Evolutionary conservation across 2,797 vertebrate genomes (phyloP), one percentile per base, ranked within the genome.

Genomic region (Myotis findleyi): DNA sequence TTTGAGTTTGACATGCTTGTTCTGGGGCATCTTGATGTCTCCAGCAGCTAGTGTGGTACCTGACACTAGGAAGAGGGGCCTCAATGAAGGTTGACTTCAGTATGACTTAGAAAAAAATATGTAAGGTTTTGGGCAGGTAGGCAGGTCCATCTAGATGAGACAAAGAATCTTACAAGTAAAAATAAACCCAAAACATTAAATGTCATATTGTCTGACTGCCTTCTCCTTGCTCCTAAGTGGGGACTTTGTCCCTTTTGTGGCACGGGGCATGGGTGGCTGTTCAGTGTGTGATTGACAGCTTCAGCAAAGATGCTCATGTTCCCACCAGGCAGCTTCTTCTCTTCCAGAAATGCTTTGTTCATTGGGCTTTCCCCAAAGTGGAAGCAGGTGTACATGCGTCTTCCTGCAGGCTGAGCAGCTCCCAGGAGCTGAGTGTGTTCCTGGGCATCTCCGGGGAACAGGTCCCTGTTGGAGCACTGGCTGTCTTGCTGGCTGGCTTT

Each of bases 341-440:
- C 66, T 51, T 81, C 81, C 80, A 81, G 91, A 96, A 76, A 85
- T 80, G 38, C 68, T 64, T 33, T 23, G 10, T 41, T 75, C 53
- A 25, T 7, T 83, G 87, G 87, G 20, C 59, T 87, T 87, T 59
- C 33, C 36, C 80, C 7, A 33, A 38, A 69, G 53, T 71, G 30
- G 51, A 93, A 79, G 83, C 49, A 68, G 47, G 69, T 79, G n/a
- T 66, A 82, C 95, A 36, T 21, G 8, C 71, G 81, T 81, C 57
- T 75, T 38, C 89, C 71, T 76, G 27, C 10, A 72, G 76, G 16
- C 36, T 53, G 84, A 79, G 66, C 44, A 20, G 14, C 73, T 95
- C 89, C 75, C 27, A 69, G 83, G 76, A 92, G 80, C 75, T 2
- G 4, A 38, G 27, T 55, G 0, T n/a, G 69, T 44, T 47, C 23